Conservation (phyloP, 2,888 invertebrate species). For the Plebejus melissa region DNA sequence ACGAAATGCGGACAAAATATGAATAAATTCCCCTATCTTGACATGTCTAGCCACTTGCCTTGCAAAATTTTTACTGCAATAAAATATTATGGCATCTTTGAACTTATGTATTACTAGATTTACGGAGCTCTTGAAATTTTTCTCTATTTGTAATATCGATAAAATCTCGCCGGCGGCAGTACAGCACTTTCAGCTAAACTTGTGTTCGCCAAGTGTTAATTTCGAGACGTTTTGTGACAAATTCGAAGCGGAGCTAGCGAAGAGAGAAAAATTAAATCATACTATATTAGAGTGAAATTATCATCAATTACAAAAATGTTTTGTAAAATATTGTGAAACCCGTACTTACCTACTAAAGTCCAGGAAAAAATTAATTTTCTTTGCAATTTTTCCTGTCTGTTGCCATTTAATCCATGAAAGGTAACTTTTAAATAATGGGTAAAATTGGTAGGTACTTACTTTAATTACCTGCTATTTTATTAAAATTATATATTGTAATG, state of each 20-base stretch:
- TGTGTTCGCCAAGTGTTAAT: conserved; percentile 70
- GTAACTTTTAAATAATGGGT: too few relatives aligned
- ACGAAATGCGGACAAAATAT: conserved; percentile 8
- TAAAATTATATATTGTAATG: not conserved
- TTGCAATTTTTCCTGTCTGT: not conserved
- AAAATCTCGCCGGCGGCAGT: conserved; percentile 44
- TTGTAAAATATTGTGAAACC: not conserved
- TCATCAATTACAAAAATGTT: not conserved
- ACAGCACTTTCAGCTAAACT: conserved; percentile 53
- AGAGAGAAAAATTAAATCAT: conserved; percentile 20
- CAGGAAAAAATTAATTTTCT: not conserved
- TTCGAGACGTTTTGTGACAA: conserved; percentile 64
- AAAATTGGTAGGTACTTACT: too few relatives aligned
- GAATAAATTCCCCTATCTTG: conserved; percentile 27
- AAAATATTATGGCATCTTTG: conserved; percentile 26
- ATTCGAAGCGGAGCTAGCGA: conserved; percentile 44
- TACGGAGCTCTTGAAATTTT: conserved; percentile 26
- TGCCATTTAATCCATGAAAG: too few relatives aligned
- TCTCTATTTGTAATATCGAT: conserved; percentile 46
- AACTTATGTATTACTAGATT: conserved; percentile 25
- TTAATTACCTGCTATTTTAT: not conserved
- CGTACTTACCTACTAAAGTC: too few relatives aligned
- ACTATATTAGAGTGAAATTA: not conserved
- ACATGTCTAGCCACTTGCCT: conserved; percentile 30
- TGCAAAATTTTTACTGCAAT: conserved; percentile 27